Conservation (phyloP, 2,888 invertebrate species). For the Nasonia oneida region DNA sequence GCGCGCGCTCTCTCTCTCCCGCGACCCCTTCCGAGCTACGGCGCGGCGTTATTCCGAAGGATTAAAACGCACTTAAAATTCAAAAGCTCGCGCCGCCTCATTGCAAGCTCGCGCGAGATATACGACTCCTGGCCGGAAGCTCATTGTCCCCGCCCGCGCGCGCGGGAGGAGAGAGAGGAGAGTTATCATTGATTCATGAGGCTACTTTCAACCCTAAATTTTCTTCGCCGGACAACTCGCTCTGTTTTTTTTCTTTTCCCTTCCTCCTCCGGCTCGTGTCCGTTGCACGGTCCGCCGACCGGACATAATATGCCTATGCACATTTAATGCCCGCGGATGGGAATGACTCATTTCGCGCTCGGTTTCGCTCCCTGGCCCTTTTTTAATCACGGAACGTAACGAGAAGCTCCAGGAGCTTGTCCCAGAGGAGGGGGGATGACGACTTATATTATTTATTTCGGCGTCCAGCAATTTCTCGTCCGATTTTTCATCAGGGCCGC, state of each 20-base stretch:
- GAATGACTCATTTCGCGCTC: conserved; percentile 55
- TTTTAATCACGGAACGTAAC: conserved; percentile 55
- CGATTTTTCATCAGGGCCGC: conserved; percentile 61
- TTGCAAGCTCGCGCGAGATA: conserved; percentile 61
- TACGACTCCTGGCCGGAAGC: conserved; percentile 56
- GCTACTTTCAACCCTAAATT: conserved; percentile 9
- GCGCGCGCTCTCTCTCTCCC: background rate
- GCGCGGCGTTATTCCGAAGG: conserved; percentile 42
- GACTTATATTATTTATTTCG: conserved; percentile 65
- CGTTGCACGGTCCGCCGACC: background rate
- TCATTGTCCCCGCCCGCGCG: conserved; percentile 50
- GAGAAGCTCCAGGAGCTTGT: background rate
- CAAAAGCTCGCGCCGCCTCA: conserved; percentile 59
- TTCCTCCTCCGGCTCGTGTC: background rate
- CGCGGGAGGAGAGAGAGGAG: conserved; percentile 6
- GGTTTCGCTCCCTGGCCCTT: conserved; percentile 38
- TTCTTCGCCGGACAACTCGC: background rate
- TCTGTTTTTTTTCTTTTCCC: background rate
- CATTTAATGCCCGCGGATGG: conserved; percentile 33
- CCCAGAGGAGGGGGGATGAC: conserved; percentile 29
- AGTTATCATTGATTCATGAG: conserved; percentile 61
- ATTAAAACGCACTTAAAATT: conserved; percentile 63
- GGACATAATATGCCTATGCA: conserved; percentile 33
- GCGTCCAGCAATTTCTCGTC: conserved; percentile 36
- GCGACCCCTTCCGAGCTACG: background rate